Evolutionary conservation across 37 sponge, comb jelly and placozoan species (phyloP).

Genomic region (Ephydatia muelleri): DNA sequence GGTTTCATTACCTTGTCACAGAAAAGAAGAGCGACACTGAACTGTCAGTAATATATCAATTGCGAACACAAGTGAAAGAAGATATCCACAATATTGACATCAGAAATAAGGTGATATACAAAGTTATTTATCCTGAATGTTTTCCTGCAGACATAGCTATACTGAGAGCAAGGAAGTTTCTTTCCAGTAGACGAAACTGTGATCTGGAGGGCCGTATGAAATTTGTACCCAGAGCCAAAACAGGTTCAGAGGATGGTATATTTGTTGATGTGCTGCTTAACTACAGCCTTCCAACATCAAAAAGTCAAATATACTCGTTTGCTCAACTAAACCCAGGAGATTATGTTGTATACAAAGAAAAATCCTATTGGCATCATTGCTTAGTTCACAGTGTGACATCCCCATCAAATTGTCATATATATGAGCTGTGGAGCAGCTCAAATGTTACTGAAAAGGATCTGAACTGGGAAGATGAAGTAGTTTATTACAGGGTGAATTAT

Average conservation of each 20-base stretch:
- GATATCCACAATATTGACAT: constrained; percentile 20
- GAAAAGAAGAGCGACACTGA: background rate
- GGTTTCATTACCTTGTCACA: constrained; percentile 38
- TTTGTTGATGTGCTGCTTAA: constrained; percentile 32
- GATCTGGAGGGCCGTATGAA: constrained; percentile 15
- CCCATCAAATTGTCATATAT: background rate
- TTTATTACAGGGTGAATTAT: constrained; percentile 5
- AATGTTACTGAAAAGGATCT: constrained; percentile 1
- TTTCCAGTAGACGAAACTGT: background rate
- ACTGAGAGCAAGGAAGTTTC: constrained; percentile 22
- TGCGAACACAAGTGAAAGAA: constrained; percentile 11
- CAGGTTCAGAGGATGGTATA: constrained; percentile 46
- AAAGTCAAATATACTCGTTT: constrained; percentile 34
- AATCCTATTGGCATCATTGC: constrained; percentile 13
- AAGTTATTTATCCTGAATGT: constrained; percentile 36
- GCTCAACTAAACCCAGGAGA: constrained; percentile 42
- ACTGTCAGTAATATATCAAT: constrained; percentile 12
- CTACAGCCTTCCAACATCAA: constrained; percentile 18
- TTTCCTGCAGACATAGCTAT: constrained; percentile 7
- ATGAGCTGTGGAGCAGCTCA: constrained; percentile 12
- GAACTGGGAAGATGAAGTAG: background rate
- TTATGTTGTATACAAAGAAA: constrained; percentile 28
- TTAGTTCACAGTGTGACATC: constrained; percentile 22
- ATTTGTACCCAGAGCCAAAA: constrained; percentile 50
- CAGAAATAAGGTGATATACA: constrained; percentile 15